Evolutionary conservation across 2,888 invertebrate genomes (phyloP), one percentile per base, ranked within the genome.

Genomic region (Sphaeridia pumilis): DNA sequence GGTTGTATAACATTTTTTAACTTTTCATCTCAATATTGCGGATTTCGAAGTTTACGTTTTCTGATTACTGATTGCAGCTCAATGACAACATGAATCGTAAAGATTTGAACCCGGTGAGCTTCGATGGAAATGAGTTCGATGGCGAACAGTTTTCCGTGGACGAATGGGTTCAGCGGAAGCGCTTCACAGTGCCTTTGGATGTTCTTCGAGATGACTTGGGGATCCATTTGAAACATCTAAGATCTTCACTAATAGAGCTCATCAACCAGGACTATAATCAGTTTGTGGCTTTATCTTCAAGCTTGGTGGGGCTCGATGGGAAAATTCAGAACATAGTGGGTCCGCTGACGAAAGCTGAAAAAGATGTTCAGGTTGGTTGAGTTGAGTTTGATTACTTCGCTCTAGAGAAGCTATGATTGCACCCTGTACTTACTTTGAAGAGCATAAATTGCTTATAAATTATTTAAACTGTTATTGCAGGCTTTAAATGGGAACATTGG

Each of bases 211-310:
- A 88, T 72, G 90, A 95, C 70, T 74, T 97, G 61, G 87, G 88
- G 3, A 75, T 85, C 21, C 95, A 94, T 71, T 75, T 95, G 44
- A 88, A 89, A 72, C 82, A 88, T n/a, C 74, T 97, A 1, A 79
- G 93, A 63, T 81, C 87, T 55, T 85, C 92, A 14, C 92, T 97
- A 88, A 88, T 95, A 61, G 94, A 97, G 70, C 79, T 97, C 5
- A 92, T 97, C 63, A 97, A 97, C 73, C 88, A 90, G 69, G 95
- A 98, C 70, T 98, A 97, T 69, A 92, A 90, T 2, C 93, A 95
- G 70, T 97, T 97, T 73, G 93, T 97, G 4, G 93, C 92, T 73
- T 75, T 98, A 43, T 94, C 95, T 4, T 90, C 90, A 43, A 93
- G 93, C 70, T 76, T 97, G 63, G 92, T 92, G 59, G 92, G 92